phyloP scores from a whole-genome alignment of 2,113 vertebrate genomes.

The Nettapus auritus region DNA sequence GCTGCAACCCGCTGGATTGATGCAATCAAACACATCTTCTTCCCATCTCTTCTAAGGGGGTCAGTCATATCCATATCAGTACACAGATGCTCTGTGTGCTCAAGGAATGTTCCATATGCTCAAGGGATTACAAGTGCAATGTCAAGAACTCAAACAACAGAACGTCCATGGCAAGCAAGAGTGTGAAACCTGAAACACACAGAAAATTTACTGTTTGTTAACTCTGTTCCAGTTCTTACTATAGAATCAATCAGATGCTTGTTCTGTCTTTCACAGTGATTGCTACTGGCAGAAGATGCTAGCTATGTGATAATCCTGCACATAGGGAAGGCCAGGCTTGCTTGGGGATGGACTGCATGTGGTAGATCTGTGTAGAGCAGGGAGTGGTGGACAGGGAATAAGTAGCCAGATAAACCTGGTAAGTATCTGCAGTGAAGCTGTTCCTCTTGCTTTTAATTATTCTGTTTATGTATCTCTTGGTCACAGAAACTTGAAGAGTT shows the following conservation, averaged over 20 bases:
- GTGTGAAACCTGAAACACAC: fast-evolving
- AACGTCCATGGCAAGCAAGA: background rate
- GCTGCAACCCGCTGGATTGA: background rate
- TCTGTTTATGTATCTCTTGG: background rate
- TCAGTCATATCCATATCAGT: background rate
- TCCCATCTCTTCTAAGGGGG: background rate
- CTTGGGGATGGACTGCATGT: fast-evolving
- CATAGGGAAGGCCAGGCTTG: background rate
- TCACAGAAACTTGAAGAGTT: background rate
- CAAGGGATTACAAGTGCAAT: background rate
- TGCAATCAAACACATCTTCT: background rate
- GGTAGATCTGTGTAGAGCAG: background rate
- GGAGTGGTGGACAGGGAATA: background rate
- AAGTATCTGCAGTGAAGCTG: background rate
- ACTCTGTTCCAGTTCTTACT: background rate
- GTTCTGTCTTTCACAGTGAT: background rate
- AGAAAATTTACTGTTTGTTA: background rate
- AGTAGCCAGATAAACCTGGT: background rate
- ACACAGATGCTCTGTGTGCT: background rate
- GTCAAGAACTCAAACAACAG: background rate
- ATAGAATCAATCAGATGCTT: background rate
- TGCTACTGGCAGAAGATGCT: background rate
- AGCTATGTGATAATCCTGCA: background rate
- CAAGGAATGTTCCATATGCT: background rate
- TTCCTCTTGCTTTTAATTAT: background rate